Evolutionary conservation across 2,888 invertebrate genomes (phyloP), one percentile per base, ranked within the genome.

Genomic region (Oithona nana): DNA sequence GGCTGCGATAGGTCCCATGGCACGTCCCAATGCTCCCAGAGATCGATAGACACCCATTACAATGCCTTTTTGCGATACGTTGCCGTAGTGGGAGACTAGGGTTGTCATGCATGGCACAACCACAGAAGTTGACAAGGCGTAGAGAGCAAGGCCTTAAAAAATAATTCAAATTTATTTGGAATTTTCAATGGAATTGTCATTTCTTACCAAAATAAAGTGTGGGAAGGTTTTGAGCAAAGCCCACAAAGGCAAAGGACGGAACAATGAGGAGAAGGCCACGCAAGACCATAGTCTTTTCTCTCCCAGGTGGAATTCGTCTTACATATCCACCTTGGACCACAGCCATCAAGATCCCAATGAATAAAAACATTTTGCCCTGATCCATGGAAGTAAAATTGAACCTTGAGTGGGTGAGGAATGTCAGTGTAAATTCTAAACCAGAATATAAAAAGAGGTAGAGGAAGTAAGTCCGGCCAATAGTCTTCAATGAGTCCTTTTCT

Each of bases 291-390:
- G 74, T 72, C 72, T 82, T 82, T 51, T 85, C 87, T 68, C 81
- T 81, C 57, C 82, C 78, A 28, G 83, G 77, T 8, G 83, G 81
- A 49, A 94, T 78, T 63, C 85, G 79, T 63, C 95, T 79, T 0
- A 92, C 88, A 70, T 86, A 88, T 2, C 84, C 83, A 51, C 94
- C 93, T 78, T 94, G 93, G 61, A 92, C 77, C 54, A 84, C 67
- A 20, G 92, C 86, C 97, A 98, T 98, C 64, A 86, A 80, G 52
- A 88, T 68, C 74, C 95, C 97, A 69, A 93, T 88, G 63, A 84
- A 84, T 69, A 94, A 80, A 73, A 95, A 98, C 89, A 98, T 93
- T 79, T 86, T 88, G 4, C 97, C 97, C 75, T 98, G 97, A 73
- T 94, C 87, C 85, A 92, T 88, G 55, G 93, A 88, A 63, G 83